A percentile compares a stretch with the other conserved stretches of the same genome.
phyloP scores from a whole-genome alignment of 2,888 invertebrate species.

The Coleophora flavipennella region DNA sequence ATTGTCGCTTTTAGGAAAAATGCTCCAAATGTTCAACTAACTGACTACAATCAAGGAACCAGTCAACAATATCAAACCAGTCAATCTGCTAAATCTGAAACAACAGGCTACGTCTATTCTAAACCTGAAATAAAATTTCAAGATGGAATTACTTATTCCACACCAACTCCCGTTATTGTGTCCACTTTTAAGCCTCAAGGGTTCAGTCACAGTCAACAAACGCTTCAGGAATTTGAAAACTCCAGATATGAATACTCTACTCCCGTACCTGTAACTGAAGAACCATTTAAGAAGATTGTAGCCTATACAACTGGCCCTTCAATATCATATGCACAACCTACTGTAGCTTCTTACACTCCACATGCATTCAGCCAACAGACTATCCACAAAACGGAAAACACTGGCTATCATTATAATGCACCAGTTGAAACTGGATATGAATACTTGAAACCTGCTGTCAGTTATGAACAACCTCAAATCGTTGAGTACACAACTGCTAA shows the following conservation, averaged over 20 bases:
- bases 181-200: slow-evolving; percentile 49
- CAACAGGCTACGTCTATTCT: slow-evolving; percentile 39
- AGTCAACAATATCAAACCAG: slow-evolving; percentile 31
- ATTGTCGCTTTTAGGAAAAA: slow-evolving; percentile 37
- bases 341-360: slow-evolving; percentile 34
- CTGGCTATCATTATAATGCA: not conserved
- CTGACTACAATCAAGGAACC: slow-evolving; percentile 38
- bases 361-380: slow-evolving; percentile 48
- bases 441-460: slow-evolving; percentile 15
- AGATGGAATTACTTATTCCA: slow-evolving; percentile 47
- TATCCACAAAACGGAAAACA: slow-evolving; percentile 32
- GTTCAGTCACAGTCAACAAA: slow-evolving; percentile 47
- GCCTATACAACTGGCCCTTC: slow-evolving; percentile 57
- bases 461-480: slow-evolving; percentile 26
- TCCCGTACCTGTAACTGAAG: slow-evolving; percentile 44
- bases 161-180: slow-evolving; percentile 41
- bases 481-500: slow-evolving; percentile 31
- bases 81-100: slow-evolving; percentile 15
- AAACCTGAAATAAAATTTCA: slow-evolving; percentile 52
- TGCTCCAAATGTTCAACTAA: slow-evolving; percentile 37
- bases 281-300: slow-evolving; percentile 51
- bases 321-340: slow-evolving; percentile 35
- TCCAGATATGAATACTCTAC: slow-evolving; percentile 44
- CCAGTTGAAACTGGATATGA: slow-evolving; percentile 19
- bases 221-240: slow-evolving; percentile 39